These are phyloP conservation scores for Argyrosomus japonicus DNA, from an alignment of 2,113 vertebrate species.

Conservation along the genomic window DNA sequence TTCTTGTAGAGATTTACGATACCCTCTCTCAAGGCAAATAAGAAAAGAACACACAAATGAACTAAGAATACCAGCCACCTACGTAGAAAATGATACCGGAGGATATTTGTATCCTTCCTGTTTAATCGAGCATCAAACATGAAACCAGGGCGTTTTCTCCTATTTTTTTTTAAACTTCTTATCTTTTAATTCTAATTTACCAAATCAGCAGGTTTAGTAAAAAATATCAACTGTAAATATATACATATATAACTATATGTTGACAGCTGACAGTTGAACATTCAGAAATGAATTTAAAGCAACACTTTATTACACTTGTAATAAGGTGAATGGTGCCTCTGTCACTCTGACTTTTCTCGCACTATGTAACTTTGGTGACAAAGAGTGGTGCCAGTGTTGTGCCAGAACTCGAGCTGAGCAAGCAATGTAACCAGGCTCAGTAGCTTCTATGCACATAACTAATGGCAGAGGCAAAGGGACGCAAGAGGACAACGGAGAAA, in stretches of 20 bases:
- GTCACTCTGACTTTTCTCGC: no score
- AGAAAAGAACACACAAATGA: constrained; percentile 60
- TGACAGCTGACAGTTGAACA: not conserved
- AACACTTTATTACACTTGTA: no score
- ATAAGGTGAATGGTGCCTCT: no score
- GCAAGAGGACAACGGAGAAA: no score
- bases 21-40: constrained; percentile 68
- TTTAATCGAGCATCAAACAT: constrained; percentile 21
- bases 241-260: no score
- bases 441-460: no score
- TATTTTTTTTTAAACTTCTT: not conserved
- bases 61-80: constrained; percentile 81
- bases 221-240: not conserved
- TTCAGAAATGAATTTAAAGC: constrained; percentile 22
- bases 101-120: constrained; percentile 66
- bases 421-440: no score
- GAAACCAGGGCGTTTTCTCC: constrained; percentile 8
- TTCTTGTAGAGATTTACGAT: constrained; percentile 80
- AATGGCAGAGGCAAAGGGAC: no score
- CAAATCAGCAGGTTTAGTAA: not conserved
- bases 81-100: constrained; percentile 77
- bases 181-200: constrained; percentile 9
- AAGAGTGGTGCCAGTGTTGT: no score
- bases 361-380: no score
- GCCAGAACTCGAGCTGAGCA: no score